A percentile compares a stretch with the other conserved stretches of the same genome.
Evolutionary conservation across 2,113 vertebrate genomes (phyloP).

Genomic region (Tragelaphus imberbis): DNA sequence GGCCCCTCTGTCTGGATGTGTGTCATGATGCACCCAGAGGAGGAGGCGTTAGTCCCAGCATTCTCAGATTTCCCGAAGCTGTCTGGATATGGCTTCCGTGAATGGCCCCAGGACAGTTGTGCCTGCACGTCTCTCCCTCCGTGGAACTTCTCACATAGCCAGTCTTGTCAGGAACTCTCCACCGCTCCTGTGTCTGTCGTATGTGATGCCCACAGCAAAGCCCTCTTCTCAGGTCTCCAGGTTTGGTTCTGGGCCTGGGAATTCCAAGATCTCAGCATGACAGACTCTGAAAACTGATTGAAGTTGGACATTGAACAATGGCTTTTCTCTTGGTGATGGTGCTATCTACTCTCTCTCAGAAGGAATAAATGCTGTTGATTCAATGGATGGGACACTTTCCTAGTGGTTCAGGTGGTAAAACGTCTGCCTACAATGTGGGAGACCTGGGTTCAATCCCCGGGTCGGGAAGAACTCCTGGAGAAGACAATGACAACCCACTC

Average conservation of each 20-base stretch:
- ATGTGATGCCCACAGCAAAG: background rate
- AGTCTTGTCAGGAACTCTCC: background rate
- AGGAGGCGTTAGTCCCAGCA: background rate
- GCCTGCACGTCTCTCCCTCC: background rate
- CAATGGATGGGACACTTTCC: background rate
- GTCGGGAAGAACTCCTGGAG: background rate
- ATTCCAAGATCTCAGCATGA: background rate
- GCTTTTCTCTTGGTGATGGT: background rate
- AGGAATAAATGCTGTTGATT: background rate
- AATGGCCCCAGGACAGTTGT: too few species aligned
- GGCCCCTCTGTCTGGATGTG: background rate
- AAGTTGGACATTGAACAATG: background rate
- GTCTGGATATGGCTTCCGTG: rapidly evolving
- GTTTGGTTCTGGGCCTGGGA: background rate
- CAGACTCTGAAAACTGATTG: background rate
- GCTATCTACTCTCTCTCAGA: background rate
- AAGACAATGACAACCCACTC: background rate
- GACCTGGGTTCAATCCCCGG: rapidly evolving
- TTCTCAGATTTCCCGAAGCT: background rate
- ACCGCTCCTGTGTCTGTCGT: background rate
- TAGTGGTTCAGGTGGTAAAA: background rate
- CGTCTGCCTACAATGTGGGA: background rate
- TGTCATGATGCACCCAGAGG: background rate
- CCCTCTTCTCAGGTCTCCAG: background rate
- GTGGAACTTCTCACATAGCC: background rate